These are phyloP conservation scores for Hanleya hanleyi DNA, from an alignment of 2,888 invertebrate species.

Conservation along the genomic window DNA sequence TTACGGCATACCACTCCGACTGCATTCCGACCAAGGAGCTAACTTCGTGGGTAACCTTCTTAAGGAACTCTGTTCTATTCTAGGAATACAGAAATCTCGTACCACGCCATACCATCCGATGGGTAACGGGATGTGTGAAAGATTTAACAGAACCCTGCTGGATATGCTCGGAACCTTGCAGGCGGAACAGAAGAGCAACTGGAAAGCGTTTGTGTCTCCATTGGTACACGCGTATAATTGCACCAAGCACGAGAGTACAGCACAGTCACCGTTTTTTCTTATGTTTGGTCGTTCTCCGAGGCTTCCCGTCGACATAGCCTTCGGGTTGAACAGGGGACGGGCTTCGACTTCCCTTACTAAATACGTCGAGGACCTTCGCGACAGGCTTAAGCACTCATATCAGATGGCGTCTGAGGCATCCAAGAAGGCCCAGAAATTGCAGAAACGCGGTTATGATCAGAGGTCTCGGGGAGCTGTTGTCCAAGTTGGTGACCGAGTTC, in stretches of 20 bases:
- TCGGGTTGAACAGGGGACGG: too few species aligned
- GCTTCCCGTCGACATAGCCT: slow-evolving; percentile 11
- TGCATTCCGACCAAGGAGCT: slow-evolving; percentile 33
- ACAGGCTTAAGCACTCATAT: slow-evolving; percentile 17
- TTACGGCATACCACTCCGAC: slow-evolving; percentile 21
- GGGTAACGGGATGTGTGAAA: slow-evolving; percentile 36
- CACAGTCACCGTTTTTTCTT: slow-evolving; percentile 23
- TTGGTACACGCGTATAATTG: slow-evolving; percentile 29
- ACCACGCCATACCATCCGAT: slow-evolving; percentile 38
- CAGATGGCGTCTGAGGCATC: slow-evolving; percentile 11
- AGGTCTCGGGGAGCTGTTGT: slow-evolving; percentile 18
- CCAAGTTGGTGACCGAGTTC: slow-evolving; percentile 20
- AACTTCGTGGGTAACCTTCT: slow-evolving; percentile 21
- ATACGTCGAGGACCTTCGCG: slow-evolving; percentile 15
- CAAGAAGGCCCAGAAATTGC: slow-evolving; percentile 1
- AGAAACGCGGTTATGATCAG: slow-evolving; percentile 21
- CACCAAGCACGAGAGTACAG: too few species aligned
- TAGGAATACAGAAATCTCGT: too few species aligned
- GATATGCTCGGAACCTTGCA: slow-evolving; percentile 32
- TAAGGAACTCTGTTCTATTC: slow-evolving; percentile 16
- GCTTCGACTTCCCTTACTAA: background rate
- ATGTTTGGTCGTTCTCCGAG: slow-evolving; percentile 29
- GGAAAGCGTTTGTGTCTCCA: slow-evolving; percentile 19
- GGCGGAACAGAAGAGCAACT: slow-evolving; percentile 24
- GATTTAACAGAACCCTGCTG: slow-evolving; percentile 30